Conservation (phyloP, 2,113 vertebrate genomes). For the Pimephales promelas region DNA sequence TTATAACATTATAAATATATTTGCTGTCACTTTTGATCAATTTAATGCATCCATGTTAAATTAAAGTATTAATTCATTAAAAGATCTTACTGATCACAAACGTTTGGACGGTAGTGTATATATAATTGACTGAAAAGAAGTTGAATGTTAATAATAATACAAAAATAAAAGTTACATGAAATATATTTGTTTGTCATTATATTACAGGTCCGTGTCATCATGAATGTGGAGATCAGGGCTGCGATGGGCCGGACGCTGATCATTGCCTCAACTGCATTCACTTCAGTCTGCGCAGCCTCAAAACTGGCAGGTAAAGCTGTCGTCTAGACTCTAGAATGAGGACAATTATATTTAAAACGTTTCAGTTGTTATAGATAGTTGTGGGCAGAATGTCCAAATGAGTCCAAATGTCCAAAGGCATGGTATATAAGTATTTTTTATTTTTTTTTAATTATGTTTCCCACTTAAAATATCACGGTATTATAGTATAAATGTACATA, state of each 20-base stretch:
- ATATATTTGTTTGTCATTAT: conserved; percentile 16
- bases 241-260: conserved; percentile 81
- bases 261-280: conserved; percentile 91
- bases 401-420: no score
- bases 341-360: no score
- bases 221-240: conserved; percentile 88
- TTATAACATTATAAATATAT: neutral
- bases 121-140: neutral
- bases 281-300: conserved; percentile 84
- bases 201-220: conserved; percentile 82
- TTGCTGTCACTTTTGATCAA: neutral
- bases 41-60: neutral
- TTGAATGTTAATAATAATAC: neutral
- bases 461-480: no score
- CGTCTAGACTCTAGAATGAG: neutral
- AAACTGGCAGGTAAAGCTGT: conserved; percentile 79
- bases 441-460: no score
- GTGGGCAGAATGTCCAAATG: no score
- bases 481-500: no score
- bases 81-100: neutral
- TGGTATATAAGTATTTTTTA: no score
- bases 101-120: neutral
- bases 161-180: neutral
- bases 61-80: neutral
- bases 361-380: no score